Evolutionary conservation across 2,113 vertebrate genomes (phyloP).

Genomic region (Candoia aspera): DNA sequence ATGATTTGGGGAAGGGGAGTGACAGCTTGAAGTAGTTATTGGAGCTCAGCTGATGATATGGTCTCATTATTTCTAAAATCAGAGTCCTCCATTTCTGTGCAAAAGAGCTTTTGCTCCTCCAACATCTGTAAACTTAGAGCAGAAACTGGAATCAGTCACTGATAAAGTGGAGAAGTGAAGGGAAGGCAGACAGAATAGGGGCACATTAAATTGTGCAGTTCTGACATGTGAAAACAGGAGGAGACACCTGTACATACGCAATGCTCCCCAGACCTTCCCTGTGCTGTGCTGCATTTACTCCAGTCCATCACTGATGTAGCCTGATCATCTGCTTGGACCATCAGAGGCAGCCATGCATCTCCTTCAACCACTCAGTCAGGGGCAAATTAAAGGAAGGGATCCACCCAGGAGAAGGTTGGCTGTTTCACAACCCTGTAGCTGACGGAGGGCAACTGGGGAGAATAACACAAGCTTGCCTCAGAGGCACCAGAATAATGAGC

Average conservation of each 20-base stretch:
- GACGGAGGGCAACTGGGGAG: constrained; percentile 68
- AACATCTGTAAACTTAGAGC: constrained; percentile 75
- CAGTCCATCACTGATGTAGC: constrained; percentile 86
- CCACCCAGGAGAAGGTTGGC: constrained; percentile 76
- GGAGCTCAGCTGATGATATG: constrained; percentile 74
- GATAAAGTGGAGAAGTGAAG: constrained; percentile 50
- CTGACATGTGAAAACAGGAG: constrained; percentile 73
- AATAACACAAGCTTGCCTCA: constrained; percentile 80
- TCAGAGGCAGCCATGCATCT: constrained; percentile 94
- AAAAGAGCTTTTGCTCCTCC: constrained; percentile 66
- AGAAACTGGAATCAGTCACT: constrained; percentile 78
- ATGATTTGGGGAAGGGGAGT: too few species aligned
- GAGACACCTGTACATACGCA: constrained; percentile 56
- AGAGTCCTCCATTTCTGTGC: constrained; percentile 78
- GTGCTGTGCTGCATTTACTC: constrained; percentile 78
- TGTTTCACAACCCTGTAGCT: constrained; percentile 77
- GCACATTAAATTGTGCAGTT: constrained; percentile 70
- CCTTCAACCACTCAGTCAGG: constrained; percentile 89
- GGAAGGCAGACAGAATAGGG: constrained; percentile 61
- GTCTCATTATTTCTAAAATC: constrained; percentile 74
- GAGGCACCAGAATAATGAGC: constrained; percentile 77
- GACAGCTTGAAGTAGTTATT: constrained; percentile 79
- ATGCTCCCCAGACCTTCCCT: constrained; percentile 64
- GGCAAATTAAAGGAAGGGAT: constrained; percentile 82
- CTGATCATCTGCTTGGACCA: constrained; percentile 86